phyloP scores from a whole-genome alignment of 2,888 invertebrate genomes.

The Pseudococcus longispinus region DNA sequence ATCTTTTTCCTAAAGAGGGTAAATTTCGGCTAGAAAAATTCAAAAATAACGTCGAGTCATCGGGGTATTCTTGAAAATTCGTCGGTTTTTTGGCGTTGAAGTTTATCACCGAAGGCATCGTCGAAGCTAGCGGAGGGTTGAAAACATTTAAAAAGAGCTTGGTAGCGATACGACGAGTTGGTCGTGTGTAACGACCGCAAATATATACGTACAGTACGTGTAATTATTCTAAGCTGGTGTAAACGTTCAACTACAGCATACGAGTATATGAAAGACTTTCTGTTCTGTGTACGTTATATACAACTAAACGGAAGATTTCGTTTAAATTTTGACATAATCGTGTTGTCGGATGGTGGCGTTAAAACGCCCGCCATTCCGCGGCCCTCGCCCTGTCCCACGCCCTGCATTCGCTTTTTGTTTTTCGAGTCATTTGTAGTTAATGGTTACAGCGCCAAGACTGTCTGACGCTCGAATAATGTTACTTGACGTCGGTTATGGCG shows the following conservation, averaged over 20 bases:
- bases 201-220: background rate
- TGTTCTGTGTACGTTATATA: background rate
- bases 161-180: too few relatives aligned
- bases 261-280: background rate
- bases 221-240: background rate
- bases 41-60: too few relatives aligned
- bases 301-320: constrained; percentile 13
- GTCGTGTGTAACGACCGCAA: too few relatives aligned
- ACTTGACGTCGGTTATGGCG: constrained; percentile 8
- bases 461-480: constrained; percentile 28
- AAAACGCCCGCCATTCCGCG: background rate
- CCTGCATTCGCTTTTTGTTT: background rate
- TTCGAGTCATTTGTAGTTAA: constrained; percentile 29
- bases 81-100: too few relatives aligned
- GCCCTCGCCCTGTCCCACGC: background rate
- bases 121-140: too few relatives aligned
- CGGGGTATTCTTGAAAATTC: too few relatives aligned
- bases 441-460: constrained; percentile 34
- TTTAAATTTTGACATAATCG: constrained; percentile 15
- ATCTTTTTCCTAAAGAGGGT: too few relatives aligned
- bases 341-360: constrained; percentile 9
- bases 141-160: too few relatives aligned
- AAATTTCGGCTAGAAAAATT: too few relatives aligned
- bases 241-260: background rate
- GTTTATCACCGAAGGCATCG: too few relatives aligned